Evolutionary conservation across 2,113 vertebrate species (phyloP).

Genomic region (Bubo bubo): DNA sequence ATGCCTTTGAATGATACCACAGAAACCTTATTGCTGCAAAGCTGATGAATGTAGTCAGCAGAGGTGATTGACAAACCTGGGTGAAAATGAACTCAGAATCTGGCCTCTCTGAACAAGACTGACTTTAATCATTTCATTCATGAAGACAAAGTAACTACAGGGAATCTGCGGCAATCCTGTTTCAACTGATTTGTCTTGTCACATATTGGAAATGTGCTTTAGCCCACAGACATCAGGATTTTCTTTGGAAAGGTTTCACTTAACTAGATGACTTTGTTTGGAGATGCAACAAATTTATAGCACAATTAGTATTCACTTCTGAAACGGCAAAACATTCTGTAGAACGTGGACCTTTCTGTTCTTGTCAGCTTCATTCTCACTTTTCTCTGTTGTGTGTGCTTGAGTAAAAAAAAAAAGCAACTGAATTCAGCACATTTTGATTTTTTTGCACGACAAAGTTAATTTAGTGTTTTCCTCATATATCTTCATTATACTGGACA

Average conservation of each 20-base stretch:
- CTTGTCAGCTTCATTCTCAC: neutral
- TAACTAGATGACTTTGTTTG: neutral
- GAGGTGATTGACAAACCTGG: neutral
- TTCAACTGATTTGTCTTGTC: neutral
- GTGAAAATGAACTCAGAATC: neutral
- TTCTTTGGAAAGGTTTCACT: neutral
- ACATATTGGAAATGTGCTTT: neutral
- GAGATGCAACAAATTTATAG: neutral
- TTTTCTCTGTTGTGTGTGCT: neutral
- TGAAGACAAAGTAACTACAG: neutral
- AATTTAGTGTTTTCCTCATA: neutral
- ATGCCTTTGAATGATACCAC: constrained; percentile 3
- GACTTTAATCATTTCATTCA: neutral
- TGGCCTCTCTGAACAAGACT: neutral
- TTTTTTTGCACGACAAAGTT: neutral
- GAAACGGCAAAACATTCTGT: neutral
- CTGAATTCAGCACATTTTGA: neutral
- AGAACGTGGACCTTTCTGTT: neutral
- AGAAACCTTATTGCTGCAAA: neutral
- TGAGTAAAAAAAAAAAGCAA: neutral
- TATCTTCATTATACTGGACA: neutral
- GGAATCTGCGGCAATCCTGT: neutral
- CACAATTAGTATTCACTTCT: neutral
- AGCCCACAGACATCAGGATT: neutral
- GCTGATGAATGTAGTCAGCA: neutral